Evolutionary conservation across 2,888 invertebrate species (phyloP), one percentile per base, ranked within the genome.

Genomic region (Saturnia japonica): DNA sequence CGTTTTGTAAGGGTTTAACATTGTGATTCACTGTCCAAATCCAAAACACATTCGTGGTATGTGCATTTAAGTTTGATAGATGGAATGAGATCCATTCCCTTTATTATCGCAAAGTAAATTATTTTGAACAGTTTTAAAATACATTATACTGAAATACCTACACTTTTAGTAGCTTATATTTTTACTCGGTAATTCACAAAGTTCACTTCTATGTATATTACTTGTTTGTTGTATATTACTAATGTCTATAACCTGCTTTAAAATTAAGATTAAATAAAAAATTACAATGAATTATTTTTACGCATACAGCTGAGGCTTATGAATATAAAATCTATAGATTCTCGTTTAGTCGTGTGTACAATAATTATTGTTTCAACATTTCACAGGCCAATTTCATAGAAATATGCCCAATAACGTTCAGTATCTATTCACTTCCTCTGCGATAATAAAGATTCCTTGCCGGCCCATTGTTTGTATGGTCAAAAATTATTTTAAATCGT

Each of bases 361-460:
- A 64, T n/a, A n/a, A n/a, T 82, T 72, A 87, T 91, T 91, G 91
- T 92, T 90, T 91, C 88, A 75, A 74, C 68, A 90, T 68, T 76
- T 57, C 72, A 73, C 70, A 72, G 57, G 73, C 75, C 68, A 71
- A 82, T 86, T 91, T 91, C 91, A 75, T 74, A 82, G 91, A 91
- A 91, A 82, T 75, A 72, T 80, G 75, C 74, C 82, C 86, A 87
- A 89, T 91, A 88, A 86, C 80, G 80, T 79, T 70, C 84, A 81
- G 84, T 91, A 91, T 91, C 91, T 91, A 87, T 91, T 88, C 87
- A 91, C 88, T 91, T 93, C 93, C 92, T 90, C 82, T 88, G 82
- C 79, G 91, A 92, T 92, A 90, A 82, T 90, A 91, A 91, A 90
- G 85, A 88, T 83, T 87, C 86, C 81, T 82, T 76, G 78, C 74